Evolutionary conservation across 2,113 vertebrate genomes (phyloP), one percentile per base, ranked within the genome.

Genomic region (Cervus canadensis): DNA sequence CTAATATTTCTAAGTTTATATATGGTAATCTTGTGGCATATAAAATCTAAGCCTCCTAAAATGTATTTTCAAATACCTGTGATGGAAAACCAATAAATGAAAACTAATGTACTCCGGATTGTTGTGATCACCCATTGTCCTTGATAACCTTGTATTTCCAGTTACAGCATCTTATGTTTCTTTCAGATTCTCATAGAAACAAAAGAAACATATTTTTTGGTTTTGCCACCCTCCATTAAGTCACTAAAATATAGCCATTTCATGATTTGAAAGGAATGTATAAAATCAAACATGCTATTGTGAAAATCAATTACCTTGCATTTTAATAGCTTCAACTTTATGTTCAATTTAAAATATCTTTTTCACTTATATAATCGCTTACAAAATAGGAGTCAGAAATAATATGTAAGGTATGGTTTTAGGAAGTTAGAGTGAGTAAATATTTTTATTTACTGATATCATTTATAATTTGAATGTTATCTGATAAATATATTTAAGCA

Each of bases 181-280:
- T 50, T 96, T 79, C 14, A 45, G 3, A 95, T 84, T 87, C n/a
- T 89, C 11, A 60, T 50, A 14, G 87, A 81, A 67, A 92, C 50
- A 79, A 81, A 95, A 8, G 26, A 8, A 45, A 84, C 28, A 33
- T 59, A 10, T 94, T 62, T 62, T 10, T n/a, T 52, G 30, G 0
- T n/a, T 92, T 96, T 87, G 6, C 6, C 10, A 71, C 54, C 91
- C 14, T 50, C 6, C 43, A 87, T 56, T 74, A 84, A 59, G 40
- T 78, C 7, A 56, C 40, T 56, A 88, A 59, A 45, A 64, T 40
- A 2, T 85, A 52, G 36, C 33, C 33, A 36, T 92, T 60, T 85
- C 30, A 60, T 93, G 71, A 71, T 93, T 91, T 87, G 56, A 95
- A 96, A 96, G 40, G 43, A 90, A 28, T 54, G 36, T 95, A 40